Conservation (phyloP, 2,888 invertebrate species). For the Chalcosyrphus nemorum region DNA sequence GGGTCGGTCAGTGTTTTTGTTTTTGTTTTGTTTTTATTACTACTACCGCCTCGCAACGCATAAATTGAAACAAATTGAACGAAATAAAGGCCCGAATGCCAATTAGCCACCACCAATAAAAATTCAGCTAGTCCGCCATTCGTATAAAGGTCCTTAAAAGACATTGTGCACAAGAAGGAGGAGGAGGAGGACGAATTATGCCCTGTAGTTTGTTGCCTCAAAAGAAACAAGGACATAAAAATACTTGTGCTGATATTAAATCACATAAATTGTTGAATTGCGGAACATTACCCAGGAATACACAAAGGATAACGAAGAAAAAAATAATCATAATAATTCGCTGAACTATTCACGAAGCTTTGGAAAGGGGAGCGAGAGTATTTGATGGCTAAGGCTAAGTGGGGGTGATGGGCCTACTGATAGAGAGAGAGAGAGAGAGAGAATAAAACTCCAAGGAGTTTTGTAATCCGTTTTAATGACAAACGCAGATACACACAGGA, state of each 20-base stretch:
- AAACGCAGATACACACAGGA: slow-evolving; percentile 55
- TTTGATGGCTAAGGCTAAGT: neutral
- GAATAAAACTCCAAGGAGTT: slow-evolving; percentile 47
- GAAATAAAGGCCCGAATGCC: slow-evolving; percentile 62
- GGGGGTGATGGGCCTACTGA: neutral
- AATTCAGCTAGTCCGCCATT: slow-evolving; percentile 9
- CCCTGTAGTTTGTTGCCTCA: slow-evolving; percentile 12
- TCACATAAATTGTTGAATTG: slow-evolving; percentile 62
- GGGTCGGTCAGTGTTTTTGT: slow-evolving; percentile 11
- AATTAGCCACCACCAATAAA: slow-evolving; percentile 66
- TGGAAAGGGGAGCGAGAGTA: neutral
- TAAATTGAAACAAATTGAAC: slow-evolving; percentile 73
- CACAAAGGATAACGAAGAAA: slow-evolving; percentile 19
- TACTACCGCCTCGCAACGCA: slow-evolving; percentile 44
- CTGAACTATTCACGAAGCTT: slow-evolving; percentile 37
- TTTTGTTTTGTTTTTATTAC: slow-evolving; percentile 39
- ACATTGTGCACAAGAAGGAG: neutral
- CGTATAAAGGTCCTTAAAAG: neutral
- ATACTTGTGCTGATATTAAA: slow-evolving; percentile 62
- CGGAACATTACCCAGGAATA: slow-evolving; percentile 39
- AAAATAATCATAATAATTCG: slow-evolving; percentile 37
- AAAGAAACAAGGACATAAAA: slow-evolving; percentile 45
- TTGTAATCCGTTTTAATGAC: slow-evolving; percentile 53
- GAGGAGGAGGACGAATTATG: slow-evolving; percentile 13
- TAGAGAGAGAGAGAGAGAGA: neutral